Percentiles rank a stretch among this genome's conserved stretches.
phyloP scores from a whole-genome alignment of 2,797 vertebrate species.

The Brachymystax lenok region DNA sequence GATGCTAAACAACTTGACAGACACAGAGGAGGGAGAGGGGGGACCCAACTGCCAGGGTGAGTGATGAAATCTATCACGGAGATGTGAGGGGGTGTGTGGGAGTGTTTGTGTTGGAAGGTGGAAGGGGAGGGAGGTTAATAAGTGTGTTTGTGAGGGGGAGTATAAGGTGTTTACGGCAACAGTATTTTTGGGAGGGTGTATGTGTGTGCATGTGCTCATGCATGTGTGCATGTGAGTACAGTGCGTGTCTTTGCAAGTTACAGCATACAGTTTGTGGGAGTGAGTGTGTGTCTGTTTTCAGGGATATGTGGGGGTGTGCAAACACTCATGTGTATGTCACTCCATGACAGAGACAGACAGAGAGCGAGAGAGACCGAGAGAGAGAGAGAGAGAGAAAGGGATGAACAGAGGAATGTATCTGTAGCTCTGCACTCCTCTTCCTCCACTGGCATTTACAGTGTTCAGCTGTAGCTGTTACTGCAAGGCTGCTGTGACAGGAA shows the following conservation, averaged over 20 bases:
- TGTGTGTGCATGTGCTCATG: background rate
- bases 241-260: background rate
- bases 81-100: slow-evolving; percentile 4
- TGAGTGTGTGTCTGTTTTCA: too few species aligned
- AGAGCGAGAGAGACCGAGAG: background rate
- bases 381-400: background rate
- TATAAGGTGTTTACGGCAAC: background rate
- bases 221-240: background rate
- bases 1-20: slow-evolving; percentile 94
- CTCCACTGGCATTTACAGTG: background rate
- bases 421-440: background rate
- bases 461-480: slow-evolving; percentile 11
- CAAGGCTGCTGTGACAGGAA: slow-evolving; percentile 27
- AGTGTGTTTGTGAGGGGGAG: background rate
- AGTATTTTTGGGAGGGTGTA: background rate
- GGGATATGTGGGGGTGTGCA: background rate
- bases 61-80: slow-evolving; percentile 62
- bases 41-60: slow-evolving; percentile 90
- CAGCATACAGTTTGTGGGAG: background rate
- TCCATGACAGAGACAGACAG: slow-evolving; percentile 20
- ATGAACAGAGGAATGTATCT: background rate
- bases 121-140: too few species aligned
- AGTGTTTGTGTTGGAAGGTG: background rate
- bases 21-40: slow-evolving; percentile 90
- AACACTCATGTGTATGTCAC: slow-evolving; percentile 17